Evolutionary conservation across 2,113 vertebrate genomes (phyloP).

Genomic region (Edolisoma coerulescens): DNA sequence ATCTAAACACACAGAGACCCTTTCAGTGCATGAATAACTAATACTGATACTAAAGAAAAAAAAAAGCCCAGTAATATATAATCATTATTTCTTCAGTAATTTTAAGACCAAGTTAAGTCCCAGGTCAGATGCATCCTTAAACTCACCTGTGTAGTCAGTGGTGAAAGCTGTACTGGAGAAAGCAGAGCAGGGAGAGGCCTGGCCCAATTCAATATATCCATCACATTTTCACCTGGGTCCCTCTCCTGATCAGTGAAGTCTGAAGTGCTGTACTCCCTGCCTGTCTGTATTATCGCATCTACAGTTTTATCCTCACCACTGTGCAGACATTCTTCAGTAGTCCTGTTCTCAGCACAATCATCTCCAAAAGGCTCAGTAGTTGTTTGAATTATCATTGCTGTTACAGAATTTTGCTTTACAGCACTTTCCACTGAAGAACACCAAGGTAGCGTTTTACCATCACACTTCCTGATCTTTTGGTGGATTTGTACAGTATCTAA

Average conservation of each 20-base stretch:
- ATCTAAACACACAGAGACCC: background rate
- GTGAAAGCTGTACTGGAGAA: slow-evolving; percentile 79
- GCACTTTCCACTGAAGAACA: background rate
- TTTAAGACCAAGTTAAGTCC: background rate
- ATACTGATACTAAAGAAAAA: background rate
- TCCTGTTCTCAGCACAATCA: background rate
- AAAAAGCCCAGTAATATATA: background rate
- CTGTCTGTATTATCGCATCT: background rate
- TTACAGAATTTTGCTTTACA: background rate
- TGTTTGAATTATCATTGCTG: background rate
- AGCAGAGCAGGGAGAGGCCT: slow-evolving; percentile 80
- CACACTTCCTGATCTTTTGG: background rate
- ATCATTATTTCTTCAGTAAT: background rate
- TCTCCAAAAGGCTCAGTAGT: background rate
- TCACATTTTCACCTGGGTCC: slow-evolving; percentile 43
- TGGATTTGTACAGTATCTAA: slow-evolving; percentile 11
- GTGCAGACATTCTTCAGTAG: background rate
- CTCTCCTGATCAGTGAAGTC: background rate
- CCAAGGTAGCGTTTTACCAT: background rate
- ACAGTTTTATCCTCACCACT: background rate
- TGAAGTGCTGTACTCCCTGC: background rate
- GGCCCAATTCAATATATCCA: slow-evolving; percentile 74
- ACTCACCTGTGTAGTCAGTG: slow-evolving; percentile 60
- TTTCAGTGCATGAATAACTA: background rate
- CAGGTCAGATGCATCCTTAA: background rate